phyloP scores from a whole-genome alignment of 2,888 invertebrate genomes.

The Steinernema scapterisci region DNA sequence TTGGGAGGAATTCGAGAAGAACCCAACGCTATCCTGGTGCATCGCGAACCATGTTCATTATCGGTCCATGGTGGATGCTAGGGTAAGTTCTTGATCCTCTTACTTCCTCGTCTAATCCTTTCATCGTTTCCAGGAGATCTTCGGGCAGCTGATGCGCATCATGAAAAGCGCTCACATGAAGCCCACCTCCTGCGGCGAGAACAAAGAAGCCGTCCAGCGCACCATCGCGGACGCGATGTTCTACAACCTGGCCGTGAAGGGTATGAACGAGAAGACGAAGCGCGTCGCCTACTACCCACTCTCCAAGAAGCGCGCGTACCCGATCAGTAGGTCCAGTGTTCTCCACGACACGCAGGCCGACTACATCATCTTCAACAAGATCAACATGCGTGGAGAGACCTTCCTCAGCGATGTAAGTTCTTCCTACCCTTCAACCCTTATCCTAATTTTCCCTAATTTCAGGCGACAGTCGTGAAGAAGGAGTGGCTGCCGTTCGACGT shows the following conservation, averaged over 20 bases:
- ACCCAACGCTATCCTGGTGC: not conserved
- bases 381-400: not conserved
- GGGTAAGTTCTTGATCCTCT: not conserved
- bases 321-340: not conserved
- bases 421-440: too few relatives aligned
- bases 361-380: conserved; percentile 8
- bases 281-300: not conserved
- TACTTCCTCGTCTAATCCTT: too few relatives aligned
- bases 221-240: conserved; percentile 7
- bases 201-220: not conserved
- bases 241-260: conserved; percentile 12
- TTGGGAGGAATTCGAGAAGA: not conserved
- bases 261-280: not conserved
- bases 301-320: not conserved
- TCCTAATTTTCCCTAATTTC: too few relatives aligned
- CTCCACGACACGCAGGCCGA: not conserved
- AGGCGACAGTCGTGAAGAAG: not conserved
- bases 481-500: conserved; percentile 2
- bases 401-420: conserved; percentile 1
- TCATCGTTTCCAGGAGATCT: not conserved
- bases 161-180: not conserved
- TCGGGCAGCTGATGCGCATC: conserved; percentile 11
- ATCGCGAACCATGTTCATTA: not conserved
- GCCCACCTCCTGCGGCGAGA: not conserved
- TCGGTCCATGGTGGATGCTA: not conserved